Conservation (phyloP, 2,888 invertebrate genomes). For the Spilarctia lutea region DNA sequence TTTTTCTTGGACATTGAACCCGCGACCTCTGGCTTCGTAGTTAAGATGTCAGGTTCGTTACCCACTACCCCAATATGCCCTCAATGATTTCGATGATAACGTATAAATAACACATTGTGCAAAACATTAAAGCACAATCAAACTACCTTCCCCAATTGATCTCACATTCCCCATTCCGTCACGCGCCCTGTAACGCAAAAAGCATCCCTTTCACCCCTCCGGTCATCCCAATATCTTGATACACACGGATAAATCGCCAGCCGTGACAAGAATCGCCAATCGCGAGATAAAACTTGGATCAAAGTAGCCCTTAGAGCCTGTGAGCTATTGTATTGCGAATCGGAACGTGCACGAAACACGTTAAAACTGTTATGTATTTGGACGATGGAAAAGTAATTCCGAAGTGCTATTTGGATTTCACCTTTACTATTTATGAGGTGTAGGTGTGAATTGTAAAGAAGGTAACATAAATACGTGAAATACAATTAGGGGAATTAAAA, state of each 20-base stretch:
- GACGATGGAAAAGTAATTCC: conserved; percentile 23
- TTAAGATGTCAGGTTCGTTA: background rate
- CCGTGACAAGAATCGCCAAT: conserved; percentile 59
- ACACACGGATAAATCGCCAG: conserved; percentile 61
- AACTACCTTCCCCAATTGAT: conserved; percentile 15
- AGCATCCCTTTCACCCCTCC: conserved; percentile 19
- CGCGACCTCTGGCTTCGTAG: background rate
- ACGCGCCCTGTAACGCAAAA: conserved; percentile 27
- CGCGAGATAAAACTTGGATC: conserved; percentile 50
- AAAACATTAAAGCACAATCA: conserved; percentile 14
- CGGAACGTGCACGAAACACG: conserved; percentile 40
- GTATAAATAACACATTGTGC: background rate
- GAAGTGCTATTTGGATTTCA: conserved; percentile 18
- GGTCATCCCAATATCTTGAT: conserved; percentile 51
- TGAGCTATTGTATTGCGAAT: conserved; percentile 53
- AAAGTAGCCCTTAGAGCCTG: conserved; percentile 52
- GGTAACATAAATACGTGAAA: background rate
- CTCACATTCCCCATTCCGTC: conserved; percentile 16
- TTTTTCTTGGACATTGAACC: background rate
- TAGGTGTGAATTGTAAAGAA: background rate
- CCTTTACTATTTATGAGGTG: conserved; percentile 13
- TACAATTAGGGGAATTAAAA: background rate
- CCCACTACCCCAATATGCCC: background rate
- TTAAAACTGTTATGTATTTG: conserved; percentile 23
- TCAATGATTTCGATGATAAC: background rate